These are phyloP conservation scores for Diorhabda carinulata DNA, from an alignment of 1,140 invertebrate species.

Conservation along the genomic window DNA sequence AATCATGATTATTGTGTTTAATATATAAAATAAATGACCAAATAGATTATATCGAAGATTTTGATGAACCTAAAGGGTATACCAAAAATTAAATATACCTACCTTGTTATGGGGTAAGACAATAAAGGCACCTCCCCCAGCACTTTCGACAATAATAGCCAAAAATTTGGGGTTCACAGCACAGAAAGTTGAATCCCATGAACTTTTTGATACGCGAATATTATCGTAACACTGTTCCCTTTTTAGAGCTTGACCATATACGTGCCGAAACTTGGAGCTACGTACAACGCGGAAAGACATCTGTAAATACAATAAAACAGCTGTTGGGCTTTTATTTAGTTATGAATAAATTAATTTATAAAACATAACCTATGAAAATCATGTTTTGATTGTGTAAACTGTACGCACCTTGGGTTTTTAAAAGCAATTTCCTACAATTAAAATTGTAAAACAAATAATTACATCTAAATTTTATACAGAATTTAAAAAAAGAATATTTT, in stretches of 20 bases:
- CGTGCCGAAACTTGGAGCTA: constrained; percentile 97
- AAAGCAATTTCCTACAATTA: constrained; percentile 10
- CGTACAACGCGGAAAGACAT: constrained; percentile 96
- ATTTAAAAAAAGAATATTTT: constrained; percentile 25
- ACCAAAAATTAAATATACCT: constrained; percentile 19
- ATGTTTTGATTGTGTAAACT: constrained; percentile 20
- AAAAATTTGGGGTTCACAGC: constrained; percentile 99
- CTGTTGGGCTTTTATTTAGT: background rate
- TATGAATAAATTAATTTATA: constrained; percentile 17
- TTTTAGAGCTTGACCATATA: constrained; percentile 94
- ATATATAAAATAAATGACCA: too few relatives aligned
- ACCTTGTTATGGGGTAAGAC: constrained; percentile 96
- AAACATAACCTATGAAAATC: constrained; percentile 39
- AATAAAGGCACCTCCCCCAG: constrained; percentile 97
- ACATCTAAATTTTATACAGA: constrained; percentile 32
- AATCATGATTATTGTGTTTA: too few relatives aligned
- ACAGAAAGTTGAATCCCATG: constrained; percentile 98
- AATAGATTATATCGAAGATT: too few relatives aligned
- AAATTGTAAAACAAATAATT: constrained; percentile 18
- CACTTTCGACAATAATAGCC: constrained; percentile 97
- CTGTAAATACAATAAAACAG: constrained; percentile 35
- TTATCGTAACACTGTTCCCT: constrained; percentile 99
- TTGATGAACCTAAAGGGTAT: too few relatives aligned
- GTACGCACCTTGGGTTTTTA: constrained; percentile 31
- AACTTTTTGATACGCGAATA: constrained; percentile 95